Percentiles rank a stretch among this genome's conserved stretches.
These are phyloP conservation scores for Amphiprion percula DNA, from an alignment of 2,113 vertebrate genomes.

Conservation along the genomic window DNA sequence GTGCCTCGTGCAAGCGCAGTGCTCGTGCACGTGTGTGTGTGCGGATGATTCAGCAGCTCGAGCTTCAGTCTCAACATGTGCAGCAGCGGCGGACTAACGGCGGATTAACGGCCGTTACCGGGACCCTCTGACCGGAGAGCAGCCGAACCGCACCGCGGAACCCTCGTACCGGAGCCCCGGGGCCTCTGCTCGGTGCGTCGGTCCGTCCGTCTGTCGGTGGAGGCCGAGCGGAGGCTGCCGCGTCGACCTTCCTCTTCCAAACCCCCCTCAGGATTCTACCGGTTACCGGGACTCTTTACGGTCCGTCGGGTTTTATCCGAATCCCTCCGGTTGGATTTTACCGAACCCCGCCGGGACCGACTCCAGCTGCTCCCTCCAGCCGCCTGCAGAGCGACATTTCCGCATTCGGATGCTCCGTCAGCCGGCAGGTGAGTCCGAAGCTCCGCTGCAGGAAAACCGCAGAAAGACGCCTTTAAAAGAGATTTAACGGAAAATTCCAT, in stretches of 20 bases:
- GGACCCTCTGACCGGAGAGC: no score
- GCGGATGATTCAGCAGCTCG: conserved; percentile 74
- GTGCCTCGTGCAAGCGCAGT: conserved; percentile 35
- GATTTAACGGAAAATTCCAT: no score
- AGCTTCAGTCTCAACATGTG: conserved; percentile 9
- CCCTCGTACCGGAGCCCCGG: no score
- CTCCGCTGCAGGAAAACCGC: neutral
- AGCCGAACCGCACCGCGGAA: no score
- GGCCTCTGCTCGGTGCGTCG: no score
- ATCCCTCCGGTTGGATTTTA: neutral
- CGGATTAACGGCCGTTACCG: no score
- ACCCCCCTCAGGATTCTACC: no score
- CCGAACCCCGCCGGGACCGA: neutral
- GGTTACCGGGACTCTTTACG: no score
- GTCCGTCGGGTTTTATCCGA: neutral
- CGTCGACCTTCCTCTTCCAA: no score
- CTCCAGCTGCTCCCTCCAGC: neutral
- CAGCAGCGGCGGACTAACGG: neutral
- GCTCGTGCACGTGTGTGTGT: conserved; percentile 33
- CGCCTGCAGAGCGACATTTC: neutral
- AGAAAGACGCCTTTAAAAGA: neutral
- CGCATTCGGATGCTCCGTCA: neutral
- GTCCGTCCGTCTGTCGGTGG: no score
- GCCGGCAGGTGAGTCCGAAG: neutral
- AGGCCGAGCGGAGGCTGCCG: no score